Evolutionary conservation across 2,888 invertebrate species (phyloP), one percentile per base, ranked within the genome.

Genomic region (Nomada hirtipes): DNA sequence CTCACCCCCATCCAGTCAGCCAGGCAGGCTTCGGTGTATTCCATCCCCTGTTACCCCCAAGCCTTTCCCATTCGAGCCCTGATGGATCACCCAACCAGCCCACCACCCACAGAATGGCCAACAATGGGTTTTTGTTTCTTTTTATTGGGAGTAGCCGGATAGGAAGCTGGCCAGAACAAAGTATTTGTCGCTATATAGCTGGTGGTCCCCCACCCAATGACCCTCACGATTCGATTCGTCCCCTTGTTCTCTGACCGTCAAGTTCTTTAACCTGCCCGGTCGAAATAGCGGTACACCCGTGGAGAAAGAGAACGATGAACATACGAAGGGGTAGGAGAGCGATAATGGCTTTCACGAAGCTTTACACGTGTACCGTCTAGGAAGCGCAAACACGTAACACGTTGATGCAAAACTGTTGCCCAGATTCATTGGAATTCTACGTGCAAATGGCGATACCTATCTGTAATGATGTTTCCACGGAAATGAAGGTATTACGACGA

Each of bases 51-150:
- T 91, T 90, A 85, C 89, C 91, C 90, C 88, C 90, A 88, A 89
- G 91, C 92, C 90, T 91, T 91, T 89, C 89, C 90, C 89, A 89
- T 92, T 90, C 92, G 88, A 91, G 91, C 89, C 86, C 92, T 93
- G 92, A 93, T 93, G 92, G 92, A 93, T 93, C 92, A 92, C 92
- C 92, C 90, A 86, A 86, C 90, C 90, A 86, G 88, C 89, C 91
- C 91, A 90, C 91, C 92, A 92, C 92, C 92, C 93, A 91, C 92
- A 92, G 92, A 93, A 93, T 92, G 90, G 90, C 92, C 92, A 92
- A 92, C 92, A 92, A 92, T 92, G 86, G 90, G 80, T 91, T 92
- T 92, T 92, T 92, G 92, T 92, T 92, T 92, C 92, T 92, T 92
- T 92, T 92, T 92, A 92, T 92, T 91, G 89, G 88, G 85, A 90